Base-by-base conservation (phyloP, 2,888 invertebrate species). In the Dysmachus trigonus region DNA sequence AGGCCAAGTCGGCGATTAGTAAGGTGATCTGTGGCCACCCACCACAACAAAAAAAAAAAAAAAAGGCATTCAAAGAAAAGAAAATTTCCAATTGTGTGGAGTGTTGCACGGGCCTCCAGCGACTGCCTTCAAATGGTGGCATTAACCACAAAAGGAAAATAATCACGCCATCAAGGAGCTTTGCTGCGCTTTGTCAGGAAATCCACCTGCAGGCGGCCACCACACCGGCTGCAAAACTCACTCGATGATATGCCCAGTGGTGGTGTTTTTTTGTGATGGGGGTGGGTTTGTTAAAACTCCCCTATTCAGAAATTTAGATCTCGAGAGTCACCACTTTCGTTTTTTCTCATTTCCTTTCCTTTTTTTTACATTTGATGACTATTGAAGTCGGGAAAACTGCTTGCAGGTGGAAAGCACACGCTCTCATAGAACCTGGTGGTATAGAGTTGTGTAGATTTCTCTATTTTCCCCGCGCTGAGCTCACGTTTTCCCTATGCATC, bases 341-440 rank as follows among this genome's bases (percentile, higher is more conserved):
- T 62, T 27, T 22, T 41, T 41, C 10, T 62, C 10, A n/a, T n/a
- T n/a, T 62, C 62, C 62, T 73, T 73, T 62, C 62, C 62, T 10
- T 31, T 22, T 33, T 79, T 79, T 79, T n/a, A n/a, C 79, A 51
- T 79, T 51, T 79, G 47, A 79, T 51, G 79, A 79, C 47, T 79
- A 79, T 79, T 79, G 79, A 79, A 79, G 51, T 27, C 30, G 27
- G 41, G 77, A 27, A 41, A 79, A 79, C 15, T 38, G 71, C 18
- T 27, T 27, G 62, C 47, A 79, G 30, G 31, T 79, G 18, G 51
- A 41, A 51, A 62, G 79, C 47, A 27, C 30, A 31, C 15, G 30
- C 15, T 79, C 62, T 27, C 27, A 13, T 7, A n/a, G 22, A 31
- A 5, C n/a, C 47, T n/a, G 8, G n/a, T 5, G 5, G 74, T 74